Evolutionary conservation across 2,888 invertebrate genomes (phyloP), one percentile per base, ranked within the genome.

Genomic region (Epirrita christyi): DNA sequence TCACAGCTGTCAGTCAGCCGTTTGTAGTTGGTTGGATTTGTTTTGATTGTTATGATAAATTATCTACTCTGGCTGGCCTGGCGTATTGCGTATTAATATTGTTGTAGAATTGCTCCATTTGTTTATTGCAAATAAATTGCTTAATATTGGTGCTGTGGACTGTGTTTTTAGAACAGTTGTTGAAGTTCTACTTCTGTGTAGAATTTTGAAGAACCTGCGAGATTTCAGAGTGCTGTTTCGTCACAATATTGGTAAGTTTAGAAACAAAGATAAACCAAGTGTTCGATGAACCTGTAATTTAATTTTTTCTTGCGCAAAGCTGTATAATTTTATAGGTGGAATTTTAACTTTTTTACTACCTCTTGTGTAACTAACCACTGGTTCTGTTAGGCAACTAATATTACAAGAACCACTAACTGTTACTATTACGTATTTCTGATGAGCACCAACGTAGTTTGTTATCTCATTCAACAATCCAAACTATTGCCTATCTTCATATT

Each of bases 41-140:
- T 34, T 11, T 6, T n/a, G 3, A n/a, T 34, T 34, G 34, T 34
- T n/a, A 10, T 29, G 0, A 8, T 29, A 29, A 29, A 29, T 29
- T 29, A 29, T 1, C 6, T 8, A 29, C 6, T 6, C 21, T 10
- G 2, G 15, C 15, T 48, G 41, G 54, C 43, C n/a, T n/a, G n/a
- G n/a, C n/a, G n/a, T 21, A 4, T 21, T 21, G 32, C 43, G 32
- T 42, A 41, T 21, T 21, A n/a, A 2, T 21, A 21, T 21, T 21
- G 21, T 4, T 48, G 52, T 46, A 38, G 34, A 34, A 15, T 41
- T 48, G 55, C 32, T 48, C 42, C 48, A 36, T 43, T 48, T 55
- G 48, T 48, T 55, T 55, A 48, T 54, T 11, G 5, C 37, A 48
- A 48, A 38, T 55, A 55, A 55, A 55, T 44, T 37, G 36, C 48